Base-by-base conservation (phyloP, 2,113 vertebrate genomes). In the Coturnix japonica region DNA sequence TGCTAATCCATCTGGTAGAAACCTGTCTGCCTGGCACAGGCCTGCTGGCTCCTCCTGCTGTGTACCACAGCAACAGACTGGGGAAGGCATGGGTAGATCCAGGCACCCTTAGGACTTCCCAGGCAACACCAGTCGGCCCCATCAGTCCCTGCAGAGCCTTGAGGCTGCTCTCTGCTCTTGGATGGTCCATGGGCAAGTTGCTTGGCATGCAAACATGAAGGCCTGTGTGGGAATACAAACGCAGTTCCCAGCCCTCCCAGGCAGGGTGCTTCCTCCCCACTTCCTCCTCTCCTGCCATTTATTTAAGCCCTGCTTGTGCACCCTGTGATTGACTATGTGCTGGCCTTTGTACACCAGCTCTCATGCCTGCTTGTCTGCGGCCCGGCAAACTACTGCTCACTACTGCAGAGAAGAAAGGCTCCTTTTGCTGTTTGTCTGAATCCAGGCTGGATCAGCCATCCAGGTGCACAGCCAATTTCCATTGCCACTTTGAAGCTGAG, bases 381-480 rank as follows among this genome's bases (percentile, higher is more conserved):
- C 9, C 15, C 12, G 21, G 60, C 54, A 46, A 74, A 66, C 44
- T 64, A 46, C 60, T 0, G 0, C 81, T 75, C 11, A 6, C 61
- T 77, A 65, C 71, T 70, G 44, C 11, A 1, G 74, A 64, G 91
- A 95, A 90, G 85, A 87, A 72, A 89, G 85, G 75, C 1, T 4
- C 77, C 92, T 95, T 93, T 96, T 96, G 81, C 91, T 89, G 85
- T 84, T 96, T 94, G 93, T 88, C 94, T 83, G 92, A 85, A 70
- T 93, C 77, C 81, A 46, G 91, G 73, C 74, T 84, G 83, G 89
- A 96, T 96, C 96, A 95, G 96, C 93, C 90, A 94, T 79, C 95
- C 92, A 95, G 95, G 95, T 96, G 86, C 88, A 57, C 0, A 7
- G 94, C 86, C 96, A 94, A 91, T 96, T 97, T 97, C 89, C 96